These are phyloP conservation scores for Gouania willdenowi DNA, from an alignment of 2,797 vertebrate species.

Conservation along the genomic window DNA sequence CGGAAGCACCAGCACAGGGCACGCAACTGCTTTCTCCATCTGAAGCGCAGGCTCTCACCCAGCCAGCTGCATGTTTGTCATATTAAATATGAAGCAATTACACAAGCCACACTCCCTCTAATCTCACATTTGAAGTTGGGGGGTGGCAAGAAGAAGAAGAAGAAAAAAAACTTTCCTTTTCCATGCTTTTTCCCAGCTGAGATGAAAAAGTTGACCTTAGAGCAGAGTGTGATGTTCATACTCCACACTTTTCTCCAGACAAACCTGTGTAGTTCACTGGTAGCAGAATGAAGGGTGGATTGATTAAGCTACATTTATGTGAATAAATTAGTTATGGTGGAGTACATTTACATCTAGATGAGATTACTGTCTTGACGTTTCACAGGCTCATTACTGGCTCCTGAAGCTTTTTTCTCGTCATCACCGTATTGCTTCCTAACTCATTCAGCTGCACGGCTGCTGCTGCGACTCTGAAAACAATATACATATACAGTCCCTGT, in stretches of 20 bases:
- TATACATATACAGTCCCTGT: no score
- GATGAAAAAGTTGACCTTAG: conserved; percentile 2
- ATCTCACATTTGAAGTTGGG: conserved; percentile 20
- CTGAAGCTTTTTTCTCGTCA: conserved; percentile 29
- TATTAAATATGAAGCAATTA: conserved; percentile 74
- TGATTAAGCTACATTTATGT: conserved; percentile 50
- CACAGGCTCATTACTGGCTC: conserved; percentile 49
- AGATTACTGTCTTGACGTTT: conserved; percentile 49
- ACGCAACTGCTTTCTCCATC: conserved; percentile 36
- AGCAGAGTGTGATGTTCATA: neutral
- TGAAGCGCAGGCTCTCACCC: conserved; percentile 38
- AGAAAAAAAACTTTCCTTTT: neutral
- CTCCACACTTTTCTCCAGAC: neutral
- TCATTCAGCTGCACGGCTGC: conserved; percentile 13
- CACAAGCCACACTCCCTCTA: conserved; percentile 33
- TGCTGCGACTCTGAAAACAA: conserved; percentile 35
- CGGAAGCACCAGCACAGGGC: conserved; percentile 29
- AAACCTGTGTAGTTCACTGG: conserved; percentile 5
- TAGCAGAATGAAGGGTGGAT: conserved; percentile 32
- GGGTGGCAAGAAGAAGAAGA: neutral
- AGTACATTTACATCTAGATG: conserved; percentile 64
- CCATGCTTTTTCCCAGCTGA: neutral
- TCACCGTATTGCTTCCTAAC: conserved; percentile 36
- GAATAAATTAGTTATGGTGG: conserved; percentile 62
- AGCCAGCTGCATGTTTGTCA: conserved; percentile 43